Conservation (phyloP, 2,113 vertebrate genomes). For the Piaya cayana region DNA sequence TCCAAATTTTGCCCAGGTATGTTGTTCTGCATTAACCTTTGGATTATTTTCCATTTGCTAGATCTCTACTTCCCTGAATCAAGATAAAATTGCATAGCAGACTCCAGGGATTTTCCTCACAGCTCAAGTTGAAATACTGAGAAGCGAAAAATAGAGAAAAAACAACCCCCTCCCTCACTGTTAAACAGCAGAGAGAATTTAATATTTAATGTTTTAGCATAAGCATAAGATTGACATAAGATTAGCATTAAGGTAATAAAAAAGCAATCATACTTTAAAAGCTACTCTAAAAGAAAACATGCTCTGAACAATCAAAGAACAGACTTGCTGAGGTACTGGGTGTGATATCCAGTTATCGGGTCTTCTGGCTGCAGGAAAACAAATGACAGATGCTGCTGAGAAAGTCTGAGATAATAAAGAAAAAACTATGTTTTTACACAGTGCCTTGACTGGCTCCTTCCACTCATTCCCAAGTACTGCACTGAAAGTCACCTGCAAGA, state of each 20-base stretch:
- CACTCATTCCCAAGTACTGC: background rate
- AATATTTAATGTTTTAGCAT: background rate
- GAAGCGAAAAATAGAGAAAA: background rate
- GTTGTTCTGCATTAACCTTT: slow-evolving; percentile 6
- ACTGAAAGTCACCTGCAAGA: background rate
- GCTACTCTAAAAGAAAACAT: background rate
- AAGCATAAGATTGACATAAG: background rate
- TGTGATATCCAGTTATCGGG: background rate
- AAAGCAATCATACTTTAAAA: slow-evolving; percentile 18
- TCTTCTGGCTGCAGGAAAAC: background rate
- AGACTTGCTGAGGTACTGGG: background rate
- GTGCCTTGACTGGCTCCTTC: background rate
- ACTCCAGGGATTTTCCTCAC: slow-evolving; percentile 51
- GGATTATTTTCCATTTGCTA: slow-evolving; percentile 52
- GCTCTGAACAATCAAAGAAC: background rate
- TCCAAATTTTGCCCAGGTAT: background rate
- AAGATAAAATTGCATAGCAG: slow-evolving; percentile 56
- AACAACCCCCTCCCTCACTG: background rate
- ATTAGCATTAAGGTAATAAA: background rate
- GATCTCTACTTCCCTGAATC: slow-evolving; percentile 5
- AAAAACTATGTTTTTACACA: background rate
- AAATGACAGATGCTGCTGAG: background rate
- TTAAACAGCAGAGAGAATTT: background rate
- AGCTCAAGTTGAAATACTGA: slow-evolving; percentile 30
- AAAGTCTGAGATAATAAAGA: background rate